Conservation (phyloP, 2,113 vertebrate species). For the Bubo scandiacus region DNA sequence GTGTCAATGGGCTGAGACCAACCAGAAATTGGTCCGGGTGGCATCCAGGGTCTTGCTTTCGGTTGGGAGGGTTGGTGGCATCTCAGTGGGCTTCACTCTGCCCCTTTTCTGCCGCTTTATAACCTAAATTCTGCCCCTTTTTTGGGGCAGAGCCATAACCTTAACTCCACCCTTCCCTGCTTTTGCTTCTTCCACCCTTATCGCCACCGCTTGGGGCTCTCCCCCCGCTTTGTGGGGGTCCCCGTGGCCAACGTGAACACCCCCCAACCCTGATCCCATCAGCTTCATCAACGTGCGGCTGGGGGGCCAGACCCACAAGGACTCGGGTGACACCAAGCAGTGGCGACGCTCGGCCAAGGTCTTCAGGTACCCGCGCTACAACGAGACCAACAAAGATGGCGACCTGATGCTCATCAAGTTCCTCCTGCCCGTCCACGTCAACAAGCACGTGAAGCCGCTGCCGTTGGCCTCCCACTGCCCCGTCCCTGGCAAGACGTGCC, state of each 20-base stretch:
- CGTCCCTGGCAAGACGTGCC: slow-evolving; percentile 70
- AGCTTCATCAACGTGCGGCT: slow-evolving; percentile 19
- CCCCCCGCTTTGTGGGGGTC: not conserved
- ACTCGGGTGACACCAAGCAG: not conserved
- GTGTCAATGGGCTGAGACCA: not conserved
- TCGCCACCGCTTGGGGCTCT: not conserved
- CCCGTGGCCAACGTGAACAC: rapidly evolving
- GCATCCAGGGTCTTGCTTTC: no score
- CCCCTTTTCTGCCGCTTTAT: not conserved
- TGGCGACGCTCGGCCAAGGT: not conserved
- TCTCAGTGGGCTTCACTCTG: not conserved
- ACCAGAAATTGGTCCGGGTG: rapidly evolving
- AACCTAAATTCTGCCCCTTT: not conserved
- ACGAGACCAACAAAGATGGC: slow-evolving; percentile 67
- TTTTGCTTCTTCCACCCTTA: not conserved
- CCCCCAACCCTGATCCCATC: not conserved
- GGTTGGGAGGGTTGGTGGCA: not conserved
- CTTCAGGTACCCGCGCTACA: slow-evolving; percentile 44
- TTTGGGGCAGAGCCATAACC: not conserved
- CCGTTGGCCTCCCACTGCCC: slow-evolving; percentile 76
- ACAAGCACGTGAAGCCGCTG: slow-evolving; percentile 69
- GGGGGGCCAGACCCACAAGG: not conserved
- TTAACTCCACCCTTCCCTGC: not conserved
- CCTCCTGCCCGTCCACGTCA: slow-evolving; percentile 56
- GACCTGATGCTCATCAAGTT: slow-evolving; percentile 87